Conservation (phyloP, 2,797 vertebrate genomes). For the Peromyscus nudipes region DNA sequence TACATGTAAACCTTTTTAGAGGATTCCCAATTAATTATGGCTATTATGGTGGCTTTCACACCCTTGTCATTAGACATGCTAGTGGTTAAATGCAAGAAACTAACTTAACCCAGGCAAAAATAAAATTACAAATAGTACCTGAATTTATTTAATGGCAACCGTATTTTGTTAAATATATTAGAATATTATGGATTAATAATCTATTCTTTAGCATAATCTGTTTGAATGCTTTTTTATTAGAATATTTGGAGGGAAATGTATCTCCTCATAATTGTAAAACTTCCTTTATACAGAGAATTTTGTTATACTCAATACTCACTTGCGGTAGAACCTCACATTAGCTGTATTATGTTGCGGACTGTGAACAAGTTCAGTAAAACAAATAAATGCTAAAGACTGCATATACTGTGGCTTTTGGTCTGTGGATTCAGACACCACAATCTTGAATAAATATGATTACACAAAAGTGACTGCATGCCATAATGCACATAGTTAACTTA, state of each 20-base stretch:
- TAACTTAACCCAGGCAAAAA: neutral
- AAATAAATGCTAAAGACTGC: neutral
- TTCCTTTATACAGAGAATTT: neutral
- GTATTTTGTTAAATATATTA: neutral
- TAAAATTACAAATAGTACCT: neutral
- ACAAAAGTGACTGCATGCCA: neutral
- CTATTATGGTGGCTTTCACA: neutral
- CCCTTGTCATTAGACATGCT: neutral
- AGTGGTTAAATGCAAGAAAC: neutral
- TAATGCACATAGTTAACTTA: neutral
- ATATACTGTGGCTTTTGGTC: neutral
- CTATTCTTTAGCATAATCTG: neutral
- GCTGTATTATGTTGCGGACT: neutral
- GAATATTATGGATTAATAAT: neutral
- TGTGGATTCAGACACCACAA: neutral
- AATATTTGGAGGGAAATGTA: neutral
- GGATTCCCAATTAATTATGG: neutral
- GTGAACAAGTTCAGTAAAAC: neutral
- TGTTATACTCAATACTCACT: neutral
- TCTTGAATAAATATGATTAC: neutral
- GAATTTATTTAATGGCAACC: neutral
- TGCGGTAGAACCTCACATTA: neutral
- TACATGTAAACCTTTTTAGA: neutral
- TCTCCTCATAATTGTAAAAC: neutral
- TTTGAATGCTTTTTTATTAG: neutral